phyloP scores from a whole-genome alignment of 2,888 invertebrate species.

The Alentia gelatinosa region DNA sequence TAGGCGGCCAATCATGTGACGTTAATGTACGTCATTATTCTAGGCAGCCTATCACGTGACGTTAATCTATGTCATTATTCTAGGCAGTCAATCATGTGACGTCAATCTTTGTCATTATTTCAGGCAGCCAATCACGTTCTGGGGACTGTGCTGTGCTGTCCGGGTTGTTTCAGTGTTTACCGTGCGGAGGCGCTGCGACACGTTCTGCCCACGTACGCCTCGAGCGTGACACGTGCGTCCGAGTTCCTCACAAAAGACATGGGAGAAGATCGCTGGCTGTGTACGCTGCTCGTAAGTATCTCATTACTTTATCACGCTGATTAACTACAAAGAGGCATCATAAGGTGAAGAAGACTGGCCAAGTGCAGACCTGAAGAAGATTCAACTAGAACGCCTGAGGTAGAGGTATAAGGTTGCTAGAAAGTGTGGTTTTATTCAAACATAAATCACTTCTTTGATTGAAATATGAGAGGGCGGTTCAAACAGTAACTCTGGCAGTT shows the following conservation, averaged over 20 bases:
- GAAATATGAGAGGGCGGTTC: too few relatives aligned
- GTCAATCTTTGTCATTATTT: background rate
- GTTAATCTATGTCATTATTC: background rate
- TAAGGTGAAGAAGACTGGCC: background rate
- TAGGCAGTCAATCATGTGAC: background rate
- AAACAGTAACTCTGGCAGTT: too few relatives aligned
- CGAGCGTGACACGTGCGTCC: slow-evolving; percentile 70
- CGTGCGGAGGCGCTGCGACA: slow-evolving; percentile 71
- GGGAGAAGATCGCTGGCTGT: slow-evolving; percentile 77
- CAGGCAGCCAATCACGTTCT: slow-evolving; percentile 77
- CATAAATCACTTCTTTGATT: too few relatives aligned
- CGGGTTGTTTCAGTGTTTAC: slow-evolving; percentile 79
- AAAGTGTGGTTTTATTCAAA: too few relatives aligned
- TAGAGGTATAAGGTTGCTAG: too few relatives aligned
- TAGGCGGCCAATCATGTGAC: too few relatives aligned
- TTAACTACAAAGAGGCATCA: background rate
- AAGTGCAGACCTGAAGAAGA: too few relatives aligned
- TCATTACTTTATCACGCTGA: too few relatives aligned
- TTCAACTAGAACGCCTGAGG: too few relatives aligned
- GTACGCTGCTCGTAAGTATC: slow-evolving; percentile 72
- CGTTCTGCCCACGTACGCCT: slow-evolving; percentile 72
- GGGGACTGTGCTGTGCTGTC: slow-evolving; percentile 77
- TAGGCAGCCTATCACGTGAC: too few relatives aligned
- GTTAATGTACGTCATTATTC: too few relatives aligned
- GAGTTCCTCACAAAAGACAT: slow-evolving; percentile 77